A percentile compares a stretch with the other conserved stretches of the same genome.
Conservation (phyloP, 2,797 vertebrate genomes). For the Basileuterus tristriatus region DNA sequence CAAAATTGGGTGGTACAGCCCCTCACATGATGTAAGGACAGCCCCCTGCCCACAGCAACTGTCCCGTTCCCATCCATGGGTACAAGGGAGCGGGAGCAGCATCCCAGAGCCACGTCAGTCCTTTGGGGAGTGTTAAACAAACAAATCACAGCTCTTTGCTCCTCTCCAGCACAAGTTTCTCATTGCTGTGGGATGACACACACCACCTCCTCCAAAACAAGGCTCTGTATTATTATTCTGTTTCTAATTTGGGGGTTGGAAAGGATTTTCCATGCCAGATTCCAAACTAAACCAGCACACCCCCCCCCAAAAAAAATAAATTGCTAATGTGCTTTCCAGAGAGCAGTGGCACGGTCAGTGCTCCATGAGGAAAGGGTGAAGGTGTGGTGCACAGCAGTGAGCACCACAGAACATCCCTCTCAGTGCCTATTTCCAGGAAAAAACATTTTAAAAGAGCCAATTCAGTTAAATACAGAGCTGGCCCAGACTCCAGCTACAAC, state of each 20-base stretch:
- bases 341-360: not conserved
- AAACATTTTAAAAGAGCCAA: not conserved
- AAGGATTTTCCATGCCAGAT: conserved; percentile 31
- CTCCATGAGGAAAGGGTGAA: not conserved
- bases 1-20: not conserved
- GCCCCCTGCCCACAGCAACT: not conserved
- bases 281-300: not conserved
- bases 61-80: not conserved
- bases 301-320: accelerated
- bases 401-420: not conserved
- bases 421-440: not conserved
- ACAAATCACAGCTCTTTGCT: not conserved
- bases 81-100: not conserved
- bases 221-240: conserved; percentile 1
- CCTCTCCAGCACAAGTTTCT: conserved; percentile 24
- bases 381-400: not conserved
- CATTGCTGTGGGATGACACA: conserved; percentile 54
- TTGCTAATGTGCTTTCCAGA: not conserved
- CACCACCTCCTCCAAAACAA: conserved; percentile 34
- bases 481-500: not conserved
- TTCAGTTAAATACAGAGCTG: not conserved
- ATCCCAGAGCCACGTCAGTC: not conserved
- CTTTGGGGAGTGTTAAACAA: not conserved
- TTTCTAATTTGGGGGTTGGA: conserved; percentile 63
- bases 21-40: not conserved